Evolutionary conservation across 2,113 vertebrate genomes (phyloP).

Genomic region (Stegastes partitus): DNA sequence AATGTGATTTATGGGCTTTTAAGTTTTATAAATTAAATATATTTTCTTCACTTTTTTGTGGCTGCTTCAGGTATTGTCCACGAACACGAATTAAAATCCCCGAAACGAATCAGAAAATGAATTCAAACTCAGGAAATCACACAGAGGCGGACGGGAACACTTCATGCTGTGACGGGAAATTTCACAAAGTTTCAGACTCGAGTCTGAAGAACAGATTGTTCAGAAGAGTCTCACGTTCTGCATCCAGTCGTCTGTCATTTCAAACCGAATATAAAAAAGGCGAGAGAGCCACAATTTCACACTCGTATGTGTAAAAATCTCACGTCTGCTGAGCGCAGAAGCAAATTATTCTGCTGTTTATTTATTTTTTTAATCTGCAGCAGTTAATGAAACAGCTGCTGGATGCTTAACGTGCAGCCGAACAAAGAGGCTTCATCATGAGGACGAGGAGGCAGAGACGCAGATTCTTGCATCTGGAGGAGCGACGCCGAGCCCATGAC

Average conservation of each 20-base stretch:
- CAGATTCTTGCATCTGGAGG: background rate
- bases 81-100: background rate
- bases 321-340: slow-evolving; percentile 9
- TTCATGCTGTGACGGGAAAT: background rate
- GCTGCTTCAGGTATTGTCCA: no score
- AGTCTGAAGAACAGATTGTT: background rate
- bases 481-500: background rate
- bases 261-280: slow-evolving; percentile 22
- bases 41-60: no score
- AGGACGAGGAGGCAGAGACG: no score
- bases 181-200: no score
- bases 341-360: background rate
- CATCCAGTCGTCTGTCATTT: slow-evolving; percentile 7
- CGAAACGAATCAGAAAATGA: no score
- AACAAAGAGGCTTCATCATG: slow-evolving; percentile 41
- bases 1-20: no score
- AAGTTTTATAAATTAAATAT: no score
- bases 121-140: no score
- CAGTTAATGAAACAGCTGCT: slow-evolving; percentile 31
- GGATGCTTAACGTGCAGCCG: slow-evolving; percentile 31
- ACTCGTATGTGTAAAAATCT: slow-evolving; percentile 45
- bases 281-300: slow-evolving; percentile 35
- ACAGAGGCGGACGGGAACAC: background rate
- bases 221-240: background rate
- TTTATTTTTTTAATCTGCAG: slow-evolving; percentile 25